phyloP scores from a whole-genome alignment of 92 coral and sea anemone species.

The Phenganax subtilis region DNA sequence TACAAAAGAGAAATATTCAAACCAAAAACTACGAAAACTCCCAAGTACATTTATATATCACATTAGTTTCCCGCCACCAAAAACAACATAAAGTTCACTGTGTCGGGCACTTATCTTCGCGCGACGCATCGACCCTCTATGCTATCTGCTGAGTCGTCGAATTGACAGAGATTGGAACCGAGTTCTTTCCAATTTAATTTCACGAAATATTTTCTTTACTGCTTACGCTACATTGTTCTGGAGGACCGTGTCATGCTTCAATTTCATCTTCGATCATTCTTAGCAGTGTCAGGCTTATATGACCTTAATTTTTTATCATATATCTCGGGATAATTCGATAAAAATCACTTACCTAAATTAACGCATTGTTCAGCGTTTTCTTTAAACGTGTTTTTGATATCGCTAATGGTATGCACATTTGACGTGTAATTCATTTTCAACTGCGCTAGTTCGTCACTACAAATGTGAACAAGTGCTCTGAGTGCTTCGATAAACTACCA shows the following conservation, averaged over 20 bases:
- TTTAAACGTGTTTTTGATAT: slow-evolving; percentile 68
- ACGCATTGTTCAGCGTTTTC: slow-evolving; percentile 76
- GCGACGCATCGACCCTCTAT: background rate
- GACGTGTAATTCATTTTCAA: slow-evolving; percentile 93
- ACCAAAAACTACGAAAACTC: background rate
- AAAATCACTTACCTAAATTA: slow-evolving; percentile 54
- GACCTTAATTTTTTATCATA: too few relatives aligned
- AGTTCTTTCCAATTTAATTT: too few relatives aligned
- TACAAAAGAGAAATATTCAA: background rate
- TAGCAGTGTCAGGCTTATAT: too few relatives aligned
- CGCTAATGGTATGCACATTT: slow-evolving; percentile 88
- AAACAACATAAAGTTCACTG: too few relatives aligned
- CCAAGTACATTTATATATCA: background rate
- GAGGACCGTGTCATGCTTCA: too few relatives aligned
- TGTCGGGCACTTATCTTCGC: too few relatives aligned
- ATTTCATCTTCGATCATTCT: too few relatives aligned
- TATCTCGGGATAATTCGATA: background rate
- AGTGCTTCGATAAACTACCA: too few relatives aligned
- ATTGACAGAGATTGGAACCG: too few relatives aligned
- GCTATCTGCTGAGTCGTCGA: background rate
- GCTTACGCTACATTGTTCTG: too few relatives aligned
- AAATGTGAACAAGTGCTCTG: background rate
- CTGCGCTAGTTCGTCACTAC: slow-evolving; percentile 89
- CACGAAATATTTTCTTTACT: too few relatives aligned
- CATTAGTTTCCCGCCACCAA: too few relatives aligned